Conservation (phyloP, 2,888 invertebrate species). For the Clusia tigrina region DNA sequence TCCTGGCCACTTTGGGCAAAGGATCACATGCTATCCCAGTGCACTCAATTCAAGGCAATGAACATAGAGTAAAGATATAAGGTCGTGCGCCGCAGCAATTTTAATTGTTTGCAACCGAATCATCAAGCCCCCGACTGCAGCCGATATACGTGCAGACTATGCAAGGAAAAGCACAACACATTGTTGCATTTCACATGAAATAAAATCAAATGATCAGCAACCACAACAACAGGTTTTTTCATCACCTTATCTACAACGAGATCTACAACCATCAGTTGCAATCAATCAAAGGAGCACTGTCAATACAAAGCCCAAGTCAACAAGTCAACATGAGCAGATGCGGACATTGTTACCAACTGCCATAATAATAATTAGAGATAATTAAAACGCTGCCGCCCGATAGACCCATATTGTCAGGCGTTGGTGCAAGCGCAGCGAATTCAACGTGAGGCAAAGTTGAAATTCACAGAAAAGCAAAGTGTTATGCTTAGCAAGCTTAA, state of each 20-base stretch:
- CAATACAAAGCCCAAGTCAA: no score
- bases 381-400: constrained; percentile 17
- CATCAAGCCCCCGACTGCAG: constrained; percentile 19
- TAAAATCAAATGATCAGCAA: background rate
- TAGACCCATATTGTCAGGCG: constrained; percentile 26
- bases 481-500: constrained; percentile 23
- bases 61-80: background rate
- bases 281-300: no score
- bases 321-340: constrained; percentile 7
- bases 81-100: constrained; percentile 16
- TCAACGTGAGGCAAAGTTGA: constrained; percentile 25
- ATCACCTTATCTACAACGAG: no score
- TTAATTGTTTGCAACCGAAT: constrained; percentile 24
- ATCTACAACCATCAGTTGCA: no score
- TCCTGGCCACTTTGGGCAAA: constrained; percentile 19
- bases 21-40: constrained; percentile 21
- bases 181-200: constrained; percentile 17
- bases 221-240: background rate
- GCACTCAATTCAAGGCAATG: constrained; percentile 16
- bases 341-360: constrained; percentile 29
- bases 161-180: constrained; percentile 27
- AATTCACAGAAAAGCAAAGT: constrained; percentile 14
- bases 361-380: constrained; percentile 19
- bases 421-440: constrained; percentile 19
- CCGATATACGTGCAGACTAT: constrained; percentile 19